phyloP scores from a whole-genome alignment of 1,140 invertebrate genomes.

The Drosophila ananassae region DNA sequence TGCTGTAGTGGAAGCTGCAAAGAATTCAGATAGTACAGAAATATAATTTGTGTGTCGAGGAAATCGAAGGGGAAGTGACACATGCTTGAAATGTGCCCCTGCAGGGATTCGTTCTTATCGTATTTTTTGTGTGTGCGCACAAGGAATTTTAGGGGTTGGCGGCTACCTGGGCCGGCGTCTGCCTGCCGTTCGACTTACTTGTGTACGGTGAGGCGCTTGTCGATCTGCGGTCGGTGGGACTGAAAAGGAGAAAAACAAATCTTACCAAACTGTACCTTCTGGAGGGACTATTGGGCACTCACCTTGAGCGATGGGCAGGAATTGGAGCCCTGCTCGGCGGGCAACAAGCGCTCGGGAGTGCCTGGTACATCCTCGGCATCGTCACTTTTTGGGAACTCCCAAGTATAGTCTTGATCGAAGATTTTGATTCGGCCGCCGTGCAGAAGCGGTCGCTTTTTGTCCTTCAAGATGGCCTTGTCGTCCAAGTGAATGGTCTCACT shows the following conservation, averaged over 20 bases:
- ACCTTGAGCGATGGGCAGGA: slow-evolving; percentile 72
- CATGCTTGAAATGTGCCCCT: slow-evolving; percentile 19
- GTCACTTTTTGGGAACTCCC: slow-evolving; percentile 54
- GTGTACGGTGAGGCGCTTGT: slow-evolving; percentile 68
- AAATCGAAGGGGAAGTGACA: slow-evolving; percentile 3
- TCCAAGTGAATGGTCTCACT: slow-evolving; percentile 57
- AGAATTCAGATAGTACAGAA: slow-evolving; percentile 6
- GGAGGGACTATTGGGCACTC: slow-evolving; percentile 1
- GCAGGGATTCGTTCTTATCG: neutral
- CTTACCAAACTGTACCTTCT: slow-evolving; percentile 29
- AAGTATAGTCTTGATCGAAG: slow-evolving; percentile 59
- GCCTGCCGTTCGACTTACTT: slow-evolving; percentile 61
- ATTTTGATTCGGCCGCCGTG: slow-evolving; percentile 63
- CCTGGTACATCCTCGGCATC: slow-evolving; percentile 6
- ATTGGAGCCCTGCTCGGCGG: slow-evolving; percentile 59
- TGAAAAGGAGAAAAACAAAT: slow-evolving; percentile 26
- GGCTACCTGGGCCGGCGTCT: slow-evolving; percentile 39
- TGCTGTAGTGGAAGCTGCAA: slow-evolving; percentile 72
- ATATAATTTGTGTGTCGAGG: neutral
- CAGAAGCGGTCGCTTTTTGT: slow-evolving; percentile 65
- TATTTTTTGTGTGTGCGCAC: slow-evolving; percentile 5
- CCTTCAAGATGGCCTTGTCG: slow-evolving; percentile 40
- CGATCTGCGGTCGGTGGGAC: slow-evolving; percentile 43
- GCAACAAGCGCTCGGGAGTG: slow-evolving; percentile 57
- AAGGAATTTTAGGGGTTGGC: slow-evolving; percentile 41